Evolutionary conservation across 2,797 vertebrate genomes (phyloP), one percentile per base, ranked within the genome.

Genomic region (Eptatretus atami): DNA sequence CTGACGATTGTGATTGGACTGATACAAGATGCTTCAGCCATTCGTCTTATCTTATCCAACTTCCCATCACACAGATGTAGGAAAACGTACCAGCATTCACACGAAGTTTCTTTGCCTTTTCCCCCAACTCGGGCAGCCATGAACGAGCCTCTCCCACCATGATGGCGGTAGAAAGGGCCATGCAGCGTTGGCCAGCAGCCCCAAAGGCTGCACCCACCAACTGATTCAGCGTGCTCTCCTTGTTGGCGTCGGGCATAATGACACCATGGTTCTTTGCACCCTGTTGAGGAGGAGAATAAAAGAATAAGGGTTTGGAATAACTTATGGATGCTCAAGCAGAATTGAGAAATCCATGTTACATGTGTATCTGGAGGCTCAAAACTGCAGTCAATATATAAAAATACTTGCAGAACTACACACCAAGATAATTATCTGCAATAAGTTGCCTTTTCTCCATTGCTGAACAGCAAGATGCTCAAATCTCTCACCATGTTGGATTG

Each of bases 241-340:
- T 95, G 73, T 87, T 96, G 72, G 88, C 87, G 74, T 98, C 92
- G 3, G 86, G 84, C 90, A 93, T 93, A 71, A 95, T 80, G 68
- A 94, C 88, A 65, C 88, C 88, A 63, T 93, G 92, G 74, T 98
- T 95, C 77, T 98, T 94, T 63, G 84, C 87, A 71, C 90, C 92
- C 90, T 94, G 69, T 52, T 67, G 52, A 9, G 54, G 63, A n/a
- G n/a, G 31, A 44, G 31, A 44, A 44, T 44, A 44, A 44, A 44
- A 44, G 2, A 44, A 44, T 44, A 1, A 44, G 31, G 31, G 31
- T 44, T 19, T 44, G 31, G 31, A 44, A 44, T 44, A 44, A 44
- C 31, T 44, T 5, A 44, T 44, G 31, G 31, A 44, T 44, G 31
- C 31, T 44, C 31, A 44, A 44, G 31, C 31, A 44, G 31, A 44